A percentile compares a stretch with the other conserved stretches of the same genome.
Conservation (phyloP, 2,888 invertebrate species). For the Volucella bombylans region DNA sequence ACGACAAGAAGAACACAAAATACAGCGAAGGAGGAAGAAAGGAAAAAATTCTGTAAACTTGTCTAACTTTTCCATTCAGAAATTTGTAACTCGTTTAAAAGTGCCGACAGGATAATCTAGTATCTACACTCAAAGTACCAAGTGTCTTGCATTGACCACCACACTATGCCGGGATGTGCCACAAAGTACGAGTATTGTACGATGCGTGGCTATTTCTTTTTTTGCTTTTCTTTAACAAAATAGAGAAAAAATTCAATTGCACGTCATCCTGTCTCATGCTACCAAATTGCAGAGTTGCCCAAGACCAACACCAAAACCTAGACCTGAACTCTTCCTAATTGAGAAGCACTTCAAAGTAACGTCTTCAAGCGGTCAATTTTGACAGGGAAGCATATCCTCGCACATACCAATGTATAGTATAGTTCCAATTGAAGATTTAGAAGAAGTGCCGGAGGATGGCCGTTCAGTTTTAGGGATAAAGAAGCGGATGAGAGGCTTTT, state of each 20-base stretch:
- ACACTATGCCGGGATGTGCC: constrained; percentile 58
- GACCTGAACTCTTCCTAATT: constrained; percentile 16
- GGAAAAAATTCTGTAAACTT: constrained; percentile 64
- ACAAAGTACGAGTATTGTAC: constrained; percentile 42
- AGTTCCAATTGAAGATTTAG: constrained; percentile 49
- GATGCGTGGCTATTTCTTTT: constrained; percentile 59
- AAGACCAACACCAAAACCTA: constrained; percentile 18
- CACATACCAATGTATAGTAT: constrained; percentile 9
- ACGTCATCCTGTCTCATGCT: constrained; percentile 44
- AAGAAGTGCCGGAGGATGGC: constrained; percentile 57
- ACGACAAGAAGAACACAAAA: not conserved
- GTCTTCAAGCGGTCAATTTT: constrained; percentile 65
- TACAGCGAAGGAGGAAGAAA: not conserved
- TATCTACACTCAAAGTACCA: constrained; percentile 59
- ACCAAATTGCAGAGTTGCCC: constrained; percentile 26
- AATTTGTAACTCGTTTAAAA: constrained; percentile 74
- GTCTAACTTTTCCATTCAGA: constrained; percentile 73
- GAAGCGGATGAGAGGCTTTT: constrained; percentile 40
- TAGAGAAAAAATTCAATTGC: constrained; percentile 38
- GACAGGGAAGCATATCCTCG: constrained; percentile 40
- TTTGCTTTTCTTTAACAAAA: constrained; percentile 32
- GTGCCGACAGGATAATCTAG: constrained; percentile 73
- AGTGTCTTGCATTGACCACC: constrained; percentile 66
- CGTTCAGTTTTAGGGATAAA: constrained; percentile 6
- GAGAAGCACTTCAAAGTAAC: constrained; percentile 71